Conservation (phyloP, 2,888 invertebrate genomes). For the Deilephila porcellus region DNA sequence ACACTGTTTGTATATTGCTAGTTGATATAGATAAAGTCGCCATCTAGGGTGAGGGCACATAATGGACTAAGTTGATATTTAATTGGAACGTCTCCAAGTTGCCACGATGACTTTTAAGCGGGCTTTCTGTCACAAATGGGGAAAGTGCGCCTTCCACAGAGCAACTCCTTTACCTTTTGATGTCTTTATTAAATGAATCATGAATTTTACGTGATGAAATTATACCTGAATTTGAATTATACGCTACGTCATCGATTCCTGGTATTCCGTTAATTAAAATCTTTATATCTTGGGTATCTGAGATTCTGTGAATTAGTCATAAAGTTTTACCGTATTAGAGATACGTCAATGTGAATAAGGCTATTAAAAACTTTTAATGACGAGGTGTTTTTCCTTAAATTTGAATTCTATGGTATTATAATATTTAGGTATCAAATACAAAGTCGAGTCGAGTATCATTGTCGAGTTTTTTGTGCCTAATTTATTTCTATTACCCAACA, state of each 20-base stretch:
- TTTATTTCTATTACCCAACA: too few relatives aligned
- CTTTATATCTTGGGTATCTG: slow-evolving; percentile 27
- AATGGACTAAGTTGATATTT: slow-evolving; percentile 50
- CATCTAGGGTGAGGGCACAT: slow-evolving; percentile 39
- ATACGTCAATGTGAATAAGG: background rate
- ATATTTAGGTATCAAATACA: too few relatives aligned
- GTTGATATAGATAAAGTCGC: slow-evolving; percentile 35
- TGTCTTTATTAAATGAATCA: slow-evolving; percentile 54
- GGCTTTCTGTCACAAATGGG: slow-evolving; percentile 45
- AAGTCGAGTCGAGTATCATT: too few relatives aligned
- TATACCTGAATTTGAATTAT: slow-evolving; percentile 46
- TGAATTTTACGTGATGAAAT: slow-evolving; percentile 50
- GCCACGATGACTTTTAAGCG: slow-evolving; percentile 49
- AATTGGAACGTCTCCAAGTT: slow-evolving; percentile 52
- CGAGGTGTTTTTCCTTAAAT: too few relatives aligned
- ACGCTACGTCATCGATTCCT: slow-evolving; percentile 42
- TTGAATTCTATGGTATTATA: too few relatives aligned
- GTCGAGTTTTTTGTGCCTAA: too few relatives aligned
- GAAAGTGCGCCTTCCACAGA: slow-evolving; percentile 46
- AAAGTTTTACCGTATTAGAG: background rate
- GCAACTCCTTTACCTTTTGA: slow-evolving; percentile 51
- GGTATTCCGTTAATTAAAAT: slow-evolving; percentile 42
- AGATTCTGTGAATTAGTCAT: background rate
- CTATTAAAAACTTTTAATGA: too few relatives aligned
- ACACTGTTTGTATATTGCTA: background rate